Evolutionary conservation across 2,888 invertebrate species (phyloP).

Genomic region (Uropetala carovei): DNA sequence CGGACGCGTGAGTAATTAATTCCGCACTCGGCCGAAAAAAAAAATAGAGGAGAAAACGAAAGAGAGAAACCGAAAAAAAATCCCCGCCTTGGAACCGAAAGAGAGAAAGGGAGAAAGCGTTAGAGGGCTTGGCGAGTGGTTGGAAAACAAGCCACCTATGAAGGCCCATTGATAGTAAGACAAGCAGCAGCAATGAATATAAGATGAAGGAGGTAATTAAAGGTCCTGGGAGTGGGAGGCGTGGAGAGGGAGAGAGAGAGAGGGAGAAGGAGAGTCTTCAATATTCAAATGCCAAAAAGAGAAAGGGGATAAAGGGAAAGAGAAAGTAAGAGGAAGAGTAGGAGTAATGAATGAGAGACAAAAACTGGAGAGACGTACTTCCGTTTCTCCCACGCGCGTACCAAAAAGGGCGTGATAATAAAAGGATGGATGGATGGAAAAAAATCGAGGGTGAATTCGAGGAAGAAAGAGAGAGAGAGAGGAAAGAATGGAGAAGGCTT

Average conservation of each 20-base stretch:
- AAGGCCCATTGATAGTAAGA: constrained; percentile 1
- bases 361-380: too few species aligned
- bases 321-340: too few species aligned
- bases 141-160: constrained; percentile 19
- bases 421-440: too few species aligned
- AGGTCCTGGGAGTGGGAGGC: neutral
- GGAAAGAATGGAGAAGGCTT: too few species aligned
- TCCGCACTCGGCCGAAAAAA: neutral
- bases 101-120: neutral
- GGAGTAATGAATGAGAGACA: too few species aligned
- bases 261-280: neutral
- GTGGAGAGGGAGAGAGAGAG: too few species aligned
- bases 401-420: too few species aligned
- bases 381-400: too few species aligned
- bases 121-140: neutral
- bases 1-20: constrained; percentile 7
- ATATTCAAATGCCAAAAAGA: constrained; percentile 12
- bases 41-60: neutral
- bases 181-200: constrained; percentile 2
- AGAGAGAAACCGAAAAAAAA: neutral
- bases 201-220: constrained; percentile 32
- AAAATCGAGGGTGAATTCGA: too few species aligned
- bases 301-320: neutral
- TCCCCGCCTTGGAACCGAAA: neutral
- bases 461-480: too few species aligned